Evolutionary conservation across 2,113 vertebrate species (phyloP), one percentile per base, ranked within the genome.

Genomic region (Pseudorasbora parva): DNA sequence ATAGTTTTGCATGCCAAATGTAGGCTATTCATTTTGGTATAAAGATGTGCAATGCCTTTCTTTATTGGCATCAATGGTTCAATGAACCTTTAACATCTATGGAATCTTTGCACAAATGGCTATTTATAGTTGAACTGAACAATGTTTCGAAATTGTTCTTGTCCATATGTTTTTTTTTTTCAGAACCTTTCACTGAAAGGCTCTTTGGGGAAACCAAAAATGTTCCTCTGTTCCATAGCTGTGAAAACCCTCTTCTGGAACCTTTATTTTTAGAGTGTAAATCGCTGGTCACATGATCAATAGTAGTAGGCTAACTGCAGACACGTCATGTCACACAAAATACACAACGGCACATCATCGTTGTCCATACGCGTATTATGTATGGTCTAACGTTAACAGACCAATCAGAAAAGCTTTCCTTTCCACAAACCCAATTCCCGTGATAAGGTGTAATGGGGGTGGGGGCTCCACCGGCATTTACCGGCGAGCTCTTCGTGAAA

Each of bases 391-490:
- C 41, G 69, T 47, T 47, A 19, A 57, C 7, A 51, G 27, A 54
- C 60, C 78, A 54, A 68, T 54, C 62, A 56, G 27, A 68, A 41
- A 41, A 30, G 41, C 59, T 51, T 49, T 49, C 41, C 19, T 30
- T 69, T 69, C 25, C 10, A 81, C 45, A 30, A 15, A 30, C 72
- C 27, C 11, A 27, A 30, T 33, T 81, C 60, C 17, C 76, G 7
- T 27, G 77, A 78, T 79, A 11, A 66, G 30, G 45, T 33, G 62
- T 54, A 54, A 51, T 37, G 62, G 45, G 47, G 64, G 47, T 41
- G 62, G 64, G 79, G n/a, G 45, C 45, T 11, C 25, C 25, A 51
- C 27, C 74, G 74, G 49, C 74, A 68, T 68, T 56, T 30, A 81
- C 47, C 64, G 21, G 30, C 64, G 47, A 47, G 68, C 72, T 83